Conservation (phyloP, 1,140 invertebrate genomes). For the Steinernema khuongi region DNA sequence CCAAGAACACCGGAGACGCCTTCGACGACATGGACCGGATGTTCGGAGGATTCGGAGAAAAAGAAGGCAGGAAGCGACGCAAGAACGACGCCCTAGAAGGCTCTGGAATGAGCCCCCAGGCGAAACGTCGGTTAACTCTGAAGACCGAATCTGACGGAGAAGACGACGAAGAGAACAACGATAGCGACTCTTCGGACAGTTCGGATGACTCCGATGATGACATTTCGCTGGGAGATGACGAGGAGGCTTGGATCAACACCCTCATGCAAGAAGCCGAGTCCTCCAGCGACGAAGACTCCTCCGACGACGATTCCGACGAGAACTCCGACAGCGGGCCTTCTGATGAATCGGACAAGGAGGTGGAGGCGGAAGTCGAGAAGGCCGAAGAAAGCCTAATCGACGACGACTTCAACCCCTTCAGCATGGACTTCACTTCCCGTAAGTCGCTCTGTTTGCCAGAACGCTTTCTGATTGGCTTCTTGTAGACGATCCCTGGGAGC, state of each 20-base stretch:
- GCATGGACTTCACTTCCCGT: constrained; percentile 45
- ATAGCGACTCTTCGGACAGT: constrained; percentile 24
- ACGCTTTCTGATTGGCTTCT: constrained; percentile 19
- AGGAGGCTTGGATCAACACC: constrained; percentile 34
- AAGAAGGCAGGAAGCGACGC: constrained; percentile 8
- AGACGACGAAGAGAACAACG: constrained; percentile 36
- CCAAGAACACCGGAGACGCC: constrained; percentile 36
- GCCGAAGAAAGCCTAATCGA: constrained; percentile 22
- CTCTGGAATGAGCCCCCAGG: not conserved
- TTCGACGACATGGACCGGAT: constrained; percentile 51
- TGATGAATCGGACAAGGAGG: constrained; percentile 19
- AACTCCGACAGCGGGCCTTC: constrained; percentile 24
- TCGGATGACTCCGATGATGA: constrained; percentile 23
- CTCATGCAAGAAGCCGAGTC: constrained; percentile 38
- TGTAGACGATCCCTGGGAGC: constrained; percentile 40
- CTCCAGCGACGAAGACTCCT: constrained; percentile 25
- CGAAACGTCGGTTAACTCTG: not conserved
- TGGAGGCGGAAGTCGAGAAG: not conserved
- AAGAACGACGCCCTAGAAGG: not conserved
- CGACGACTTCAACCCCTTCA: constrained; percentile 54
- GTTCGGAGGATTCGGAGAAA: constrained; percentile 34
- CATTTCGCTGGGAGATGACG: constrained; percentile 22
- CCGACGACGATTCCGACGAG: constrained; percentile 21
- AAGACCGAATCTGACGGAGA: constrained; percentile 16
- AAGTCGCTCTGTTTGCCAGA: constrained; percentile 14